phyloP scores from a whole-genome alignment of 2,113 vertebrate genomes.

The Nerophis ophidion region DNA sequence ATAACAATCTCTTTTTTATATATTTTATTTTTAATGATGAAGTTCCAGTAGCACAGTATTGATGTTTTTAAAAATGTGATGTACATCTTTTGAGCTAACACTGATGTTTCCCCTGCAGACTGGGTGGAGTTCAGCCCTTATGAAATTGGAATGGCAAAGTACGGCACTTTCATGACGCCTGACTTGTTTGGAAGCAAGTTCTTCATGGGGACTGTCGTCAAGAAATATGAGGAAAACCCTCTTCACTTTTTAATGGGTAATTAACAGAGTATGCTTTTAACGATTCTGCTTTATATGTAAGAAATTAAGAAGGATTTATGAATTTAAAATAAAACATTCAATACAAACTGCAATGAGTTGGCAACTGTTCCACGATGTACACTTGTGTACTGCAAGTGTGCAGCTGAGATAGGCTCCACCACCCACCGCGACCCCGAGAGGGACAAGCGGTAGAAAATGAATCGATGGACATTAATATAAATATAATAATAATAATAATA shows the following conservation, averaged over 20 bases:
- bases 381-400: too few relatives aligned
- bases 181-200: constrained; percentile 96
- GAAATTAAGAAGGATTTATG: too few relatives aligned
- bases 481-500: too few relatives aligned
- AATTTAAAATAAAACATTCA: not conserved
- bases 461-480: too few relatives aligned
- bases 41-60: not conserved
- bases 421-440: too few relatives aligned
- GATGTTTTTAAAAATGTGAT: not conserved
- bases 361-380: too few relatives aligned
- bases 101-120: constrained; percentile 71
- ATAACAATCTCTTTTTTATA: not conserved
- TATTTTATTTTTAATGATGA: not conserved
- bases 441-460: too few relatives aligned
- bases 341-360: too few relatives aligned
- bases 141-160: constrained; percentile 98
- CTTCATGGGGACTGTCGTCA: constrained; percentile 93
- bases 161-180: constrained; percentile 95
- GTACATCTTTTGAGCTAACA: not conserved
- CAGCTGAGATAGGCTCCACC: too few relatives aligned
- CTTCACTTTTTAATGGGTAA: constrained; percentile 97
- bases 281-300: not conserved
- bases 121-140: constrained; percentile 98
- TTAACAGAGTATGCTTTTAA: constrained; percentile 21
- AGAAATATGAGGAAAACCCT: constrained; percentile 91